Base-by-base conservation (phyloP, 2,888 invertebrate species). In the Allacma fusca region DNA sequence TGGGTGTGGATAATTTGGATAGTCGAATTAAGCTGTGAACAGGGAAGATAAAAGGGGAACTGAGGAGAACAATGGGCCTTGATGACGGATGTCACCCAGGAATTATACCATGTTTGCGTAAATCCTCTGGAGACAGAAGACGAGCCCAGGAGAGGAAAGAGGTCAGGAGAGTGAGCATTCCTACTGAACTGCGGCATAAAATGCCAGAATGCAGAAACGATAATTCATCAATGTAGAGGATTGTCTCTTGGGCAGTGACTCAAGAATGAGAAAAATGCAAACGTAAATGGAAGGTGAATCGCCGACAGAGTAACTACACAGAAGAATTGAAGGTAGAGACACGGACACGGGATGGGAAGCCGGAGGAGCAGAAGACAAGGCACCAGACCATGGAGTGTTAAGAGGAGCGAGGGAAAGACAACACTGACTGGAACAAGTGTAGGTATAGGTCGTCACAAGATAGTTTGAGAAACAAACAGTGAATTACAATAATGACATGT, bases 401-500 rank as follows among this genome's bases (percentile, higher is more conserved):
- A 50, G 50, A 50, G 50, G 50, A 50, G 50, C 50, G 50, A 50
- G 50, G 34, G 28, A 26, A 67, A 34, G 34, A 67, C 19, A 29
- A 67, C 29, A n/a, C 50, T 50, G 70, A 70, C 23, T 19, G 70
- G 24, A n/a, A 72, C 62, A 43, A 73, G 73, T 65, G 62, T 28
- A 73, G 73, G 62, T 62, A n/a, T n/a, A 62, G 64, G 62, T 73
- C 73, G 73, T 62, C 73, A 50, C 50, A 62, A 62, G 73, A 44
- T 50, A 50, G 70, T 70, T 70, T 79, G 81, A 81, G 82, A 82
- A 83, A 83, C 81, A 82, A 83, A 83, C 80, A 80, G 79, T 81
- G 82, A 83, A 83, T 83, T 83, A 83, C 83, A 83, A 83, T 83
- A 83, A 83, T 83, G 82, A 83, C 83, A 83, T 83, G 83, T 83